Base-by-base conservation (phyloP, 1,140 invertebrate genomes). In the Mesaphorura yosii region DNA sequence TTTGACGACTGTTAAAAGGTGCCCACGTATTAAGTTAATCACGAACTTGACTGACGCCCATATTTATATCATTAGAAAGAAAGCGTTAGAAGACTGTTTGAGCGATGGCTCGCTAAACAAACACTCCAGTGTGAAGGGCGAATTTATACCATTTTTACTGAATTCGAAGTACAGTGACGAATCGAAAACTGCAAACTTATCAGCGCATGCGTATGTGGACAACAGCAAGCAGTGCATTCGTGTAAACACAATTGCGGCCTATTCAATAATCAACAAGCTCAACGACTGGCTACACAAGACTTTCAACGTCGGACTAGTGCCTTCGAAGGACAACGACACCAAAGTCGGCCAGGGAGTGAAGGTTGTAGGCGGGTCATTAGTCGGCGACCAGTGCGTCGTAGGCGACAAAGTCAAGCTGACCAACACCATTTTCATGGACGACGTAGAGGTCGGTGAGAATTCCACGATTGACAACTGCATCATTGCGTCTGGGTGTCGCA, bases 21-120 rank as follows among this genome's bases (percentile, higher is more conserved):
- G 71, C 66, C 71, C 73, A 19, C 57, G 65, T 41, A 64, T 75
- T 34, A 67, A 67, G 48, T 61, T 76, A 14, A 58, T 67, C 20
- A 70, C 69, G n/a, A 61, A 66, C 34, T 62, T 75, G 20, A 66
- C 68, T 45, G 75, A 76, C 64, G 68, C 70, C 50, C 76, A 77
- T 66, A 59, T 76, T 14, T 78, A 77, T 57, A 44, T 77, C 5
- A 67, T 78, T 23, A 74, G 72, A 50, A 72, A 72, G 53, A 70
- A 66, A 65, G 65, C 75, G 3, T 48, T 76, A 12, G 66, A 75
- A 53, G 71, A 70, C 50, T 60, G 74, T 5, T 47, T 65, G 10
- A 64, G 68, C 17, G 48, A 27, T 25, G 19, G 48, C 23, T 40
- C 31, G 48, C 23, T 48, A 45, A 17, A 51, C 19, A 47, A 51